Base-by-base conservation (phyloP, 1,140 invertebrate genomes). In the Rhysida immarginata region DNA sequence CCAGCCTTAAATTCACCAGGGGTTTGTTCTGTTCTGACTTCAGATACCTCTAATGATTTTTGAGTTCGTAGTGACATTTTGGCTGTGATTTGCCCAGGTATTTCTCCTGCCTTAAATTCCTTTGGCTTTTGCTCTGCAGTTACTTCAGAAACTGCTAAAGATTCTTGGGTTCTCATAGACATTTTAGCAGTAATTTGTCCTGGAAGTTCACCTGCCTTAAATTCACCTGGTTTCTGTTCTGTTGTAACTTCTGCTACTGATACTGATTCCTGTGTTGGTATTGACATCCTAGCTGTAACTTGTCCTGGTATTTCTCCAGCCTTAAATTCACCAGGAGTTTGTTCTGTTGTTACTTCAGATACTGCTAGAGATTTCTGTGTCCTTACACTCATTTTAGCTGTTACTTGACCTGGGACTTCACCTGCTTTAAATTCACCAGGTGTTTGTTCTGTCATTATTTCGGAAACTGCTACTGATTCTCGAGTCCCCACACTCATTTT, bases 401-500 rank as follows among this genome's bases (percentile, higher is more conserved):
- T 44, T 13, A 54, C 24, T 45, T 53, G 26, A 3, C 26, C 35
- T 11, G 52, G 52, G 2, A 53, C 52, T 21, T 41, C n/a, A 5
- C 35, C 52, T 11, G 35, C 26, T 24, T 16, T 79, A 63, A 91
- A 89, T 65, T 88, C 85, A 71, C 86, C 82, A 13, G 83, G 83
- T 54, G 77, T 78, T 64, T 88, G 84, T 55, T 86, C 80, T 13
- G 81, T 80, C 56, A 88, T 83, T 23, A 87, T 80, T 70, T 87
- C 85, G 69, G 88, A 84, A 23, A 90, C 83, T 1, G 82, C 81
- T 16, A 81, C 79, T 66, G 86, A 79, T 62, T 83, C 80, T 45
- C 82, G 69, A 64, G 87, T 82, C 8, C 88, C 78, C 84, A 89
- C 87, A 63, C 79, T 81, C 71, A 88, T 82, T 62, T 88, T 85